Conservation (phyloP, 2,888 invertebrate species). For the Caenorhabditis sp. region DNA sequence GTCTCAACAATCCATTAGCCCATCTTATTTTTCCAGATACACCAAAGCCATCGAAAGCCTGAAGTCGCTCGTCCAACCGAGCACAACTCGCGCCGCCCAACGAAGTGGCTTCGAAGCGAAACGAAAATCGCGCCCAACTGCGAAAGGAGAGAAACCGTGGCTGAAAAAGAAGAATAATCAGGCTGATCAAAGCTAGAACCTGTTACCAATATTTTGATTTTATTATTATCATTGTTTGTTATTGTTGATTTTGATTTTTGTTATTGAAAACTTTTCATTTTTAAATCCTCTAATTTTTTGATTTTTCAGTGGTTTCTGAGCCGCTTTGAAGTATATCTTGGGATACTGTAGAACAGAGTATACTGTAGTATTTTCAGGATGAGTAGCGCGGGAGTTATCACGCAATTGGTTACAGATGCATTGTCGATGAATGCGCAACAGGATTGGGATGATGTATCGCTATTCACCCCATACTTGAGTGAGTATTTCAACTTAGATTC, state of each 20-base stretch:
- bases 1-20: neutral
- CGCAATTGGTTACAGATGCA: constrained; percentile 48
- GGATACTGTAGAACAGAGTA: constrained; percentile 1
- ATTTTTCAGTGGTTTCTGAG: neutral
- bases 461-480: constrained; percentile 62
- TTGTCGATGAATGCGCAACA: constrained; percentile 57
- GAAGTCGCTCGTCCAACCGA: constrained; percentile 12
- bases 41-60: constrained; percentile 35
- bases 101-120: constrained; percentile 42
- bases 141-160: constrained; percentile 36
- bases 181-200: too few species aligned
- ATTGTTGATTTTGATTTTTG: constrained; percentile 13
- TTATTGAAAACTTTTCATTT: constrained; percentile 7
- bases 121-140: constrained; percentile 27
- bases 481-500: constrained; percentile 9
- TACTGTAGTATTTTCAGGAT: constrained; percentile 13
- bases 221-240: constrained; percentile 3
- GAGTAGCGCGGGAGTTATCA: constrained; percentile 44
- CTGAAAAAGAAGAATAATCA: constrained; percentile 23
- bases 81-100: constrained; percentile 1
- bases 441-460: constrained; percentile 62
- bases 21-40: constrained; percentile 20
- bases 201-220: too few species aligned
- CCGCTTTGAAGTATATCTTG: neutral
- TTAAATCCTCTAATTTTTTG: neutral